Evolutionary conservation across 1,140 invertebrate genomes (phyloP), one percentile per base, ranked within the genome.

Genomic region (Homarus americanus): DNA sequence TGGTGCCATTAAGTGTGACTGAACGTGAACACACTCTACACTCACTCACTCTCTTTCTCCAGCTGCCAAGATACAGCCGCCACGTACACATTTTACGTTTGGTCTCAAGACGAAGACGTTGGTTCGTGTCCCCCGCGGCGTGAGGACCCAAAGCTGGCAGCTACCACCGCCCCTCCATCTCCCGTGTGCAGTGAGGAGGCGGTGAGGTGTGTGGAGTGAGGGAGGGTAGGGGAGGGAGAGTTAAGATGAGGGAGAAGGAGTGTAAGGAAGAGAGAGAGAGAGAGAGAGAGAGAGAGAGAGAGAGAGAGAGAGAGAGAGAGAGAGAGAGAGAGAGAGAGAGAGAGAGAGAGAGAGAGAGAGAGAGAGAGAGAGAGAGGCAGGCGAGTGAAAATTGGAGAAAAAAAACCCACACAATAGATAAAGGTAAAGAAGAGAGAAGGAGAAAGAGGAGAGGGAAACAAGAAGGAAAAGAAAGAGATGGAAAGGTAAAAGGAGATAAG

Each of bases 151-250:
- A 41, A 80, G 41, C 41, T 53, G 78, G 78, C 41, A 53, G 41
- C 78, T 32, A 24, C 36, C 78, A 41, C 78, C 78, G 15, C 44
- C 44, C 32, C 78, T 80, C 32, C 78, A 80, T 80, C 78, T 80
- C 78, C 78, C 34, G 40, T 53, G 66, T 40, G 53, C 75, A 24
- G 75, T 40, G 38, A 87, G 85, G 10, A 36, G 58, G 34, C 24
- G 72, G 36, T 15, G 53, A 58, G 17, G 17, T 32, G 86, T 41
- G 66, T 40, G 53, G 75, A 66, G 49, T 34, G 44, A 15, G 36
- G 1, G n/a, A 63, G 40, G 15, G 49, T 20, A 63, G n/a, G 28
- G 10, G 38, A 34, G 40, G 82, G 41, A 38, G 36, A 58, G 49
- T 58, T 34, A 58, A 28, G 41, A 36, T 36, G 80, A 53, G 28